Base-by-base conservation (phyloP, 1,140 invertebrate species). In the Bilobella aurantiaca region DNA sequence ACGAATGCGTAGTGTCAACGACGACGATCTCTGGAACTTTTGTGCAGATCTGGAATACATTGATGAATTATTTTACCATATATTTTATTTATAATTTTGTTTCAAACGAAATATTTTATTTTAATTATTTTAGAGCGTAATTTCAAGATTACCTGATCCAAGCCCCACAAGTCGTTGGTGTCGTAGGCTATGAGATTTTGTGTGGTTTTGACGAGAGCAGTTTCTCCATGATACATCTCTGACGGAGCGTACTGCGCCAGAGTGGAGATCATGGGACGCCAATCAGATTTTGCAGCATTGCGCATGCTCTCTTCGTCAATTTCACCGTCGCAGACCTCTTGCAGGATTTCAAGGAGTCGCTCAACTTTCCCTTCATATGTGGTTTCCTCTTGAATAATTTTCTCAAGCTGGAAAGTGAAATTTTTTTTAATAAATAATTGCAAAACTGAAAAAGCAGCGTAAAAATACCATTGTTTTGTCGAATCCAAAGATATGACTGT, bases 101-200 rank as follows among this genome's bases (percentile, higher is more conserved):
- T n/a, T n/a, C n/a, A n/a, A n/a, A n/a, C n/a, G n/a, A n/a, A n/a
- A n/a, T n/a, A n/a, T n/a, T n/a, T n/a, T n/a, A n/a, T n/a, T n/a
- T n/a, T n/a, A n/a, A n/a, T n/a, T n/a, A n/a, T n/a, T n/a, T n/a
- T n/a, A n/a, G n/a, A n/a, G n/a, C n/a, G n/a, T n/a, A 42, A 42
- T 12, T 42, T 12, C 8, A 42, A 18, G 18, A 8, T 42, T 18
- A 42, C 34, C 23, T 57, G 5, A 23, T 57, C 53, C 12, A 57
- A 28, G 8, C 53, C 53, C 53, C 53, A 57, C n/a, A 57, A 57
- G n/a, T 57, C 53, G 12, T 21, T 21, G n/a, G 53, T 23, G 53
- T 57, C 53, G 53, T 57, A 57, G 21, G n/a, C 27, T 12, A 57
- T 57, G 5, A 57, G 21, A 21, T 57, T 57, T 28, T 57, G 53